Evolutionary conservation across 1,140 invertebrate species (phyloP).

Genomic region (Helicoverpa zea): DNA sequence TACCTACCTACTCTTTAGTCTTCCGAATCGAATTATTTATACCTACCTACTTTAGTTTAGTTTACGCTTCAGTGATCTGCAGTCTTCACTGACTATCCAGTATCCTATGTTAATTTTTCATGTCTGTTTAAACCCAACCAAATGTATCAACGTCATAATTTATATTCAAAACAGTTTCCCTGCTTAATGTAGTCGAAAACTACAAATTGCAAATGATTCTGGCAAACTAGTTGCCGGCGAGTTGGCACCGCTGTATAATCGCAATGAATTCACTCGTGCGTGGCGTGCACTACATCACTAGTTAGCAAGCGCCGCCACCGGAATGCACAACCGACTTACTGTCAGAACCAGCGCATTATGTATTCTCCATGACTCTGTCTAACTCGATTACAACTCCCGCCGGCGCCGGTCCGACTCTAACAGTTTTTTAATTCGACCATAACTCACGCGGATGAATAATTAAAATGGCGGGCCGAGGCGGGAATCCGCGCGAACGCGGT

Average conservation of each 20-base stretch:
- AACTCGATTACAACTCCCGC: conserved; percentile 83
- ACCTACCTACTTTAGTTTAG: background rate
- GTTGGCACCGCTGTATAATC: conserved; percentile 65
- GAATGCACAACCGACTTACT: conserved; percentile 3
- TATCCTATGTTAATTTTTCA: conserved; percentile 18
- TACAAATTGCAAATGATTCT: conserved; percentile 77
- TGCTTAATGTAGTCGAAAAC: conserved; percentile 71
- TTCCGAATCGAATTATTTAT: background rate
- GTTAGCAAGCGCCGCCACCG: background rate
- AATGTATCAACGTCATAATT: conserved; percentile 46
- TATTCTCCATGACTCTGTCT: conserved; percentile 82
- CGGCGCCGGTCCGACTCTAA: conserved; percentile 85
- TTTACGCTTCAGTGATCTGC: background rate
- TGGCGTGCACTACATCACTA: conserved; percentile 8
- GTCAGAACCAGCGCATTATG: conserved; percentile 67
- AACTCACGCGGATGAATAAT: conserved; percentile 87
- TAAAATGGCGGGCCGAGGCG: conserved; percentile 81
- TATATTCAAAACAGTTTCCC: conserved; percentile 54
- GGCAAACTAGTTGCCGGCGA: conserved; percentile 65
- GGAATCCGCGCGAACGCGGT: conserved; percentile 76
- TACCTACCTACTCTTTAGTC: background rate
- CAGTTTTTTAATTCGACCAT: conserved; percentile 88
- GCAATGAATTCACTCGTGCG: conserved; percentile 60
- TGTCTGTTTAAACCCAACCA: conserved; percentile 37
- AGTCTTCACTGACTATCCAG: background rate